Percentiles rank a stretch among this genome's conserved stretches.
Conservation (phyloP, 2,113 vertebrate genomes). For the Apus apus region DNA sequence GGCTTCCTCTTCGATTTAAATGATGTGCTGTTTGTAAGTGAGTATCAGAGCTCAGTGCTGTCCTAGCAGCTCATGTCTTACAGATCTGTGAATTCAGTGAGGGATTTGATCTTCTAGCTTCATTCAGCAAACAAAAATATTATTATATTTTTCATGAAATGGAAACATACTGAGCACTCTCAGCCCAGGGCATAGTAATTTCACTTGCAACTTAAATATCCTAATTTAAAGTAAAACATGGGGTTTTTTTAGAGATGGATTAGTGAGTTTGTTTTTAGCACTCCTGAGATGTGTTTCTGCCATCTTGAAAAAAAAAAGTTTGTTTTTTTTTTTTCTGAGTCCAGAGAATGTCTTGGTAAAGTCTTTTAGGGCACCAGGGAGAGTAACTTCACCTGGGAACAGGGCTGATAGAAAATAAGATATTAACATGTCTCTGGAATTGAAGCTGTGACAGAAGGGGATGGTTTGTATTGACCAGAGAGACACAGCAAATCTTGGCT, state of each 20-base stretch:
- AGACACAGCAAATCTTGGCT: neutral
- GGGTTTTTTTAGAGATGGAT: neutral
- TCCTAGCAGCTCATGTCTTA: slow-evolving; percentile 12
- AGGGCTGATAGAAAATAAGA: neutral
- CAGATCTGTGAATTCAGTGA: neutral
- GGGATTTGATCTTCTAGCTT: neutral
- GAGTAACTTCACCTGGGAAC: neutral
- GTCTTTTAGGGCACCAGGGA: neutral
- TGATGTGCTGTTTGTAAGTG: neutral
- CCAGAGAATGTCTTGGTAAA: neutral
- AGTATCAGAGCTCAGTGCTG: neutral
- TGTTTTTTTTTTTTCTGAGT: neutral
- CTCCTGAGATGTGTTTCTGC: neutral
- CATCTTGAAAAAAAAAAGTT: neutral
- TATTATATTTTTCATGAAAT: neutral
- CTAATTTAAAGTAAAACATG: neutral
- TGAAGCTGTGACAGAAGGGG: neutral
- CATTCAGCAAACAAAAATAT: neutral
- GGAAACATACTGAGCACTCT: neutral
- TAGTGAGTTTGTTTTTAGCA: neutral
- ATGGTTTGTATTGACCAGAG: neutral
- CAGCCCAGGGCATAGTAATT: neutral
- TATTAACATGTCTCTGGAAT: neutral
- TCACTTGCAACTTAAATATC: neutral
- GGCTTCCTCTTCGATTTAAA: neutral